Evolutionary conservation across 2,797 vertebrate species (phyloP).

Genomic region (Tachyglossus aculeatus): DNA sequence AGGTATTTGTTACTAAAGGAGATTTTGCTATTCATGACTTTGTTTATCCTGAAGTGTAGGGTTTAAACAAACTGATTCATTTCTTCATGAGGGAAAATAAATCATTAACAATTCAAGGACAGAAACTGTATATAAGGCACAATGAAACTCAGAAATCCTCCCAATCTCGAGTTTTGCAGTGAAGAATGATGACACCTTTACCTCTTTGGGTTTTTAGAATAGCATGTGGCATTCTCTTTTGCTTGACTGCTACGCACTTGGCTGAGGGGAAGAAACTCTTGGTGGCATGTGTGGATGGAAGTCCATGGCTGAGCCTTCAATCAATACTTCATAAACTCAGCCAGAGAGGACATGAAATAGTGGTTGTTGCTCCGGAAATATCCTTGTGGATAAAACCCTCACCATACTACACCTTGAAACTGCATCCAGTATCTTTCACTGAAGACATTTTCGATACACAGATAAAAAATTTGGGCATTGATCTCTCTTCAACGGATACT

Average conservation of each 20-base stretch:
- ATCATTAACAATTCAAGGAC: too few species aligned
- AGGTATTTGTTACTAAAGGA: too few species aligned
- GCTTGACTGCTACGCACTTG: background rate
- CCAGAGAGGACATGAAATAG: constrained; percentile 72
- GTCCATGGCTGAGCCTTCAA: too few species aligned
- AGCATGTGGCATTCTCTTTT: background rate
- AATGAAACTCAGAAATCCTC: too few species aligned
- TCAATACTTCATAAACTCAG: constrained; percentile 75
- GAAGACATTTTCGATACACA: background rate
- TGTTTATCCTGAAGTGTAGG: too few species aligned
- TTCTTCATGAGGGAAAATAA: too few species aligned
- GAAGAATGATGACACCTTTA: too few species aligned
- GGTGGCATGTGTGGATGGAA: constrained; percentile 76
- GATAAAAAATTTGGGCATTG: background rate
- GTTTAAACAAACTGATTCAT: too few species aligned
- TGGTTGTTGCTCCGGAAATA: constrained; percentile 73
- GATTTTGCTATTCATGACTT: too few species aligned
- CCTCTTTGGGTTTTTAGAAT: too few species aligned
- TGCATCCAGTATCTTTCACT: constrained; percentile 56
- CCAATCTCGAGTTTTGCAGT: too few species aligned
- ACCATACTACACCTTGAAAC: constrained; percentile 66
- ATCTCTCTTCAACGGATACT: background rate
- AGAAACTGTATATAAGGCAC: too few species aligned
- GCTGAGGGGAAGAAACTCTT: constrained; percentile 55
- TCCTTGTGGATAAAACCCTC: constrained; percentile 71